These are phyloP conservation scores for Crocallis elinguaria DNA, from an alignment of 2,888 invertebrate species.

Conservation along the genomic window DNA sequence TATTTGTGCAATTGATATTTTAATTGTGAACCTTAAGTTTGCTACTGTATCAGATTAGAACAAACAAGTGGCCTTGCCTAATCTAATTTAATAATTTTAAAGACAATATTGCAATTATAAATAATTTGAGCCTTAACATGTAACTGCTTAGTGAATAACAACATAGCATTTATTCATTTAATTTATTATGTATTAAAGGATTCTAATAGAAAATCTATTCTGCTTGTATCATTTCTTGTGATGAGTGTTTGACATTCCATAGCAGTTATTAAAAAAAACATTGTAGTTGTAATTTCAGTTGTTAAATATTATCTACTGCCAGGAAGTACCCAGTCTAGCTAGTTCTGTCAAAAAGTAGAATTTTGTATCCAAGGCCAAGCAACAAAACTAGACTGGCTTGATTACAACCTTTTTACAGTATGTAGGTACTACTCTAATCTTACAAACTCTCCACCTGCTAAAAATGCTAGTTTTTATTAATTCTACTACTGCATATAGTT, in stretches of 20 bases:
- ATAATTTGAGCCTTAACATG: constrained; percentile 42
- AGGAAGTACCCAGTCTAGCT: too few species aligned
- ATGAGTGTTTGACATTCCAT: background rate
- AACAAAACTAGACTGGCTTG: too few species aligned
- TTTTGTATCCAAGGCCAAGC: too few species aligned
- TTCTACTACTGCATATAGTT: too few species aligned
- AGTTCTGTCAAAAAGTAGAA: too few species aligned
- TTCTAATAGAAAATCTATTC: constrained; percentile 34
- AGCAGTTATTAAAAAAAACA: too few species aligned
- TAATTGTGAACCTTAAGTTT: constrained; percentile 7
- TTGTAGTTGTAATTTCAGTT: too few species aligned
- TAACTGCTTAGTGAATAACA: constrained; percentile 59
- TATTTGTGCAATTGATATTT: background rate
- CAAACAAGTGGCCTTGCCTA: constrained; percentile 35
- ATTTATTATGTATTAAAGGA: constrained; percentile 59
- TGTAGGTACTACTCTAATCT: too few species aligned
- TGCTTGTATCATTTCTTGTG: background rate
- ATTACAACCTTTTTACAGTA: too few species aligned
- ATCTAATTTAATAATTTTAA: constrained; percentile 22
- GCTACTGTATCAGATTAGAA: constrained; percentile 8
- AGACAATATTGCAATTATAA: constrained; percentile 20
- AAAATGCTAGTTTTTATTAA: too few species aligned
- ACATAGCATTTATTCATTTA: constrained; percentile 60
- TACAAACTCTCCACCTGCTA: too few species aligned
- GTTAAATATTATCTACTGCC: too few species aligned